A percentile compares a stretch with the other conserved stretches of the same genome.
These are phyloP conservation scores for Etia nguti DNA, from an alignment of 2,113 vertebrate genomes.

Conservation along the genomic window DNA sequence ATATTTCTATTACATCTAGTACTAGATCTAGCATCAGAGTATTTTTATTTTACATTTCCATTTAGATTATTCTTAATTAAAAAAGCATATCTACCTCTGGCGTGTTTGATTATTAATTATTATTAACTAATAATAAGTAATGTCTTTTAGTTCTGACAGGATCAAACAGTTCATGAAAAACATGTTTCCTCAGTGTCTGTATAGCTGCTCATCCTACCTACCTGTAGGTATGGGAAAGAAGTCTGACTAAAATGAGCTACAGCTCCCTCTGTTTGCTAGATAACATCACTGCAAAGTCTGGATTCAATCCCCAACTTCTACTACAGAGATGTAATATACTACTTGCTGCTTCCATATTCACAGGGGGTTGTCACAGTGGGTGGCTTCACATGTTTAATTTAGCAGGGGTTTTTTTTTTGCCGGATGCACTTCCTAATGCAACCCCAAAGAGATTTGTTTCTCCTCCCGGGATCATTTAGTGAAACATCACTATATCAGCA, in stretches of 20 bases:
- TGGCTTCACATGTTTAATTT: background rate
- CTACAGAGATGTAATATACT: background rate
- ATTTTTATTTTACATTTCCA: background rate
- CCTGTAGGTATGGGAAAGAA: background rate
- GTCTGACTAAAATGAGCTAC: background rate
- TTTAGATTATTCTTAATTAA: background rate
- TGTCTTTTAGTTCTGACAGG: background rate
- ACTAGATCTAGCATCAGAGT: background rate
- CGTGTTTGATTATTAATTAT: background rate
- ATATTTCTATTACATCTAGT: background rate
- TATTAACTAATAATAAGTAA: background rate
- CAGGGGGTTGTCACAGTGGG: background rate
- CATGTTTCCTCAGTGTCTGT: background rate
- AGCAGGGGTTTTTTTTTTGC: fast-evolving
- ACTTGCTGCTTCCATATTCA: background rate
- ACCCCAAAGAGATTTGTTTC: background rate
- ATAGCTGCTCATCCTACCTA: background rate
- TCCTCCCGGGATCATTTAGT: background rate
- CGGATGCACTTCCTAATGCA: fast-evolving
- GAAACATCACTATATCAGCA: background rate
- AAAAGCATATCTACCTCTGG: background rate
- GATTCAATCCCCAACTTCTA: background rate
- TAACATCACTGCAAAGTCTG: background rate
- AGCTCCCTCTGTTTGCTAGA: background rate
- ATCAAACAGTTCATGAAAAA: background rate